Conservation (phyloP, 2,888 invertebrate species). For the Tuberolachnus salignus region DNA sequence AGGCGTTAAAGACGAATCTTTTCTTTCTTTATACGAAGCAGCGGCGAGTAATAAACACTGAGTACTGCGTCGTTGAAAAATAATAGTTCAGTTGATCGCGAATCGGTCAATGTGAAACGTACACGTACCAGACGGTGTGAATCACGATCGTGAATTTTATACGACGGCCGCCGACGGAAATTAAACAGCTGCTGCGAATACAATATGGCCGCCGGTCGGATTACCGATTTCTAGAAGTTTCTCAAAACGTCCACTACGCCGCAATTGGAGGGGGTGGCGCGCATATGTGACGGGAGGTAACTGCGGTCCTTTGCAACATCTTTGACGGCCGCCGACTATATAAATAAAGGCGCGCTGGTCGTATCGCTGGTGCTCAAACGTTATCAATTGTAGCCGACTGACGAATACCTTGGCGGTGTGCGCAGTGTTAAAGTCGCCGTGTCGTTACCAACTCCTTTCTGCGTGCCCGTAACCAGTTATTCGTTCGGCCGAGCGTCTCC, state of each 20-base stretch:
- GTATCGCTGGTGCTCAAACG: not conserved
- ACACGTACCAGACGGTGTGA: not conserved
- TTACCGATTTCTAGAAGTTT: slow-evolving; percentile 25
- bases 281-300: not conserved
- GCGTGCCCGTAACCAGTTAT: not conserved
- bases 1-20: not conserved
- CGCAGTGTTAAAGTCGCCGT: not conserved
- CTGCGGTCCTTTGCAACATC: not conserved
- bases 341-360: slow-evolving; percentile 12
- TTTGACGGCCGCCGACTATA: not conserved
- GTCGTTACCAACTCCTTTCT: not conserved
- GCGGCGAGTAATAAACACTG: no score
- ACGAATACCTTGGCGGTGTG: not conserved
- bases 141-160: no score
- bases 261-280: not conserved
- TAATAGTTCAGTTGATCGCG: no score
- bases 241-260: not conserved
- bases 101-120: not conserved
- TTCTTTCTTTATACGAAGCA: no score
- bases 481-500: not conserved
- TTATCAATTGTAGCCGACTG: not conserved
- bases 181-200: not conserved
- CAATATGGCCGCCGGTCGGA: not conserved
- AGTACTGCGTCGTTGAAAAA: not conserved
- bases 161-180: not conserved